Evolutionary conservation across 2,113 vertebrate genomes (phyloP).

Genomic region (Eclectus roratus): DNA sequence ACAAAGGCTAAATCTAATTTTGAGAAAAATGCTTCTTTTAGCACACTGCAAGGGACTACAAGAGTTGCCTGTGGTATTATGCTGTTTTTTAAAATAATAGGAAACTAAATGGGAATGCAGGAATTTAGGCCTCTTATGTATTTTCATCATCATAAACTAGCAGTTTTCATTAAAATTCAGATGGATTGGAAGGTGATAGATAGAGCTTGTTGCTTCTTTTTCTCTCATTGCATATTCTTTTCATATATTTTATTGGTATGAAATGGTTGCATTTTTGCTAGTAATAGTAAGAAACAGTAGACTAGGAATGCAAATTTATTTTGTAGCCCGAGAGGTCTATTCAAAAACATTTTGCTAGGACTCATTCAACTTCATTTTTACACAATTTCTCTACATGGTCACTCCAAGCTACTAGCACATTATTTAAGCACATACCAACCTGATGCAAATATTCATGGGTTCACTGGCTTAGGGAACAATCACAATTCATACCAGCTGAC

Average conservation of each 20-base stretch:
- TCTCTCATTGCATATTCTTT: background rate
- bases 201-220: background rate
- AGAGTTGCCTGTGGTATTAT: background rate
- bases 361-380: background rate
- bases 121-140: background rate
- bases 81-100: background rate
- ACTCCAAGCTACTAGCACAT: background rate
- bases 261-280: background rate
- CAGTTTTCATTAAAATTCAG: constrained; percentile 1
- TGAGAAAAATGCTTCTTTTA: background rate
- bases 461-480: background rate
- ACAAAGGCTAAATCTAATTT: background rate
- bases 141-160: background rate
- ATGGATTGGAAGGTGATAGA: background rate
- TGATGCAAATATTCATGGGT: background rate
- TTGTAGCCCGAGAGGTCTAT: background rate
- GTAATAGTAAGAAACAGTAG: background rate
- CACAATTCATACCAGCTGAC: background rate
- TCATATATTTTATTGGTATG: background rate
- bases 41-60: background rate
- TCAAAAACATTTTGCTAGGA: background rate
- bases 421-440: background rate
- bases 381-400: background rate
- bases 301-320: background rate
- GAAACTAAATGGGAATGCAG: background rate